Conservation (phyloP, 1,140 invertebrate species). For the Notospermus geniculatus region DNA sequence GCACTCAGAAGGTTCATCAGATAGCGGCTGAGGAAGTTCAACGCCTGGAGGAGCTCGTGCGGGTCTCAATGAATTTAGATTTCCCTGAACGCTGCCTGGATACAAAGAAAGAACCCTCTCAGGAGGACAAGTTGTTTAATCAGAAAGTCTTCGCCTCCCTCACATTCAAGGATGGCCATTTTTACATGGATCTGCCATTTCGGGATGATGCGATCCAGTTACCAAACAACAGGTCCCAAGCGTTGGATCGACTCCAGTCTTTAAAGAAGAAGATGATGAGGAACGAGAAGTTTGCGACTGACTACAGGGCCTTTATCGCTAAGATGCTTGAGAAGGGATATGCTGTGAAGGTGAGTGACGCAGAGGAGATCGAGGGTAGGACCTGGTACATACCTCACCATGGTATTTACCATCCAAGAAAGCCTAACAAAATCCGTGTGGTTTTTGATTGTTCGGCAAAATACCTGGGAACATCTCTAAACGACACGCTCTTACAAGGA, state of each 20-base stretch:
- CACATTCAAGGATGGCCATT: conserved; percentile 2
- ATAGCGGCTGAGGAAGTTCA: no score
- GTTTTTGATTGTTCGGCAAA: conserved; percentile 26
- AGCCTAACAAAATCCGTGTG: conserved; percentile 25
- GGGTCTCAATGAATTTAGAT: no score
- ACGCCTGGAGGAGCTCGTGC: no score
- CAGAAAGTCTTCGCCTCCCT: not conserved
- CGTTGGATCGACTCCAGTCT: not conserved
- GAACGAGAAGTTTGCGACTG: not conserved
- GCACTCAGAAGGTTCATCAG: no score
- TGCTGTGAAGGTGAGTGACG: conserved; percentile 7
- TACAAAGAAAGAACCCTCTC: not conserved
- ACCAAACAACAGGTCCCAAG: not conserved
- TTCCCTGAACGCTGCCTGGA: not conserved
- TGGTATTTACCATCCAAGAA: conserved; percentile 24
- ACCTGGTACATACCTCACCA: conserved; percentile 29
- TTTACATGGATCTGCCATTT: not conserved
- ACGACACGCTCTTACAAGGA: conserved; percentile 23
- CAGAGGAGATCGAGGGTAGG: conserved; percentile 7
- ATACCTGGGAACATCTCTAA: conserved; percentile 22
- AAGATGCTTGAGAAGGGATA: not conserved
- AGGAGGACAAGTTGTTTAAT: not conserved
- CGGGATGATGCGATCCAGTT: not conserved
- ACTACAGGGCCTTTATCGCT: not conserved
- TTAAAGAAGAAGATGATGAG: not conserved